These are phyloP conservation scores for Chloroceryle amazona DNA, from an alignment of 2,797 vertebrate genomes.

Conservation along the genomic window DNA sequence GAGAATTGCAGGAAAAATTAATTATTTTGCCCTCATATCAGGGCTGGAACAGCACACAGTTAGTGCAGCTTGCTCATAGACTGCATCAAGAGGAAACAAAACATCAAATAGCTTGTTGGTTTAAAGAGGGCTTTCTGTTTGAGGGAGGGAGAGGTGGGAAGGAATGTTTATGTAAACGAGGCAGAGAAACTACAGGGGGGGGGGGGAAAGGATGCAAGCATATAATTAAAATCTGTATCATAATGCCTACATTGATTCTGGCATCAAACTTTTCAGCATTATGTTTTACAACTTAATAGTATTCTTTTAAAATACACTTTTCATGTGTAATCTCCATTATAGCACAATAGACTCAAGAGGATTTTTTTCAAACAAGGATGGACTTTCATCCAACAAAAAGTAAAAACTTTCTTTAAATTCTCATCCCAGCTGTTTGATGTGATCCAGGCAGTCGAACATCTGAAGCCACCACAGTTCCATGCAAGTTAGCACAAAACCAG, in stretches of 20 bases:
- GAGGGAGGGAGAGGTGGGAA: background rate
- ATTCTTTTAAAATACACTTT: background rate
- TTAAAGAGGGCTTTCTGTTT: background rate
- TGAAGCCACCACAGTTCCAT: background rate
- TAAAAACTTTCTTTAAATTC: background rate
- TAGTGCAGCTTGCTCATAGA: background rate
- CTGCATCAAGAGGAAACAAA: conserved; percentile 25
- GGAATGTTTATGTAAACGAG: background rate
- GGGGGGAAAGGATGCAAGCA: background rate
- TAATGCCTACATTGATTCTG: background rate
- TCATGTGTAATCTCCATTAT: background rate
- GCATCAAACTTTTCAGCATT: background rate
- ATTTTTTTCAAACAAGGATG: background rate
- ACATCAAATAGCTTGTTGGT: conserved; percentile 15
- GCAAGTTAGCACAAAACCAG: background rate
- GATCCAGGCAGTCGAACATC: background rate
- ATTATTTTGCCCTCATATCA: conserved; percentile 40
- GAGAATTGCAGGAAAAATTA: background rate
- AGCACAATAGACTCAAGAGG: background rate
- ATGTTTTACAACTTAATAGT: background rate
- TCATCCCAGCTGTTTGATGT: background rate
- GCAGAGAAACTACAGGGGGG: conserved; percentile 14
- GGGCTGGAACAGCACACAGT: background rate
- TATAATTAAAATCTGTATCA: conserved; percentile 41
- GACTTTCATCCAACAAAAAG: background rate